phyloP scores from a whole-genome alignment of 2,113 vertebrate species.

The Suricata suricatta region DNA sequence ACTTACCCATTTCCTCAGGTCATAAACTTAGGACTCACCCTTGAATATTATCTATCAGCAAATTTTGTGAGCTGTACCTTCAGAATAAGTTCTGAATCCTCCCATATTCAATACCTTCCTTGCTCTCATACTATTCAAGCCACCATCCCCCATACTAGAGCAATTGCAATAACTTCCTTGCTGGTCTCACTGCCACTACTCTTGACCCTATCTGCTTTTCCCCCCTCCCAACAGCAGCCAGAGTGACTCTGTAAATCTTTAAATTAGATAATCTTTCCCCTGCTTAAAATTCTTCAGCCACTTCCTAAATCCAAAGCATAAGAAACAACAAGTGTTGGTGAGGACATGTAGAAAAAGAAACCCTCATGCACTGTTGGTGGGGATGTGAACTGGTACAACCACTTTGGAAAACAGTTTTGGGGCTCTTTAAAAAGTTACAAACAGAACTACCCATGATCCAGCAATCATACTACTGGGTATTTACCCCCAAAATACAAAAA shows the following conservation, averaged over 20 bases:
- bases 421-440: neutral
- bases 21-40: neutral
- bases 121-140: neutral
- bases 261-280: neutral
- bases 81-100: neutral
- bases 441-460: neutral
- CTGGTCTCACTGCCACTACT: neutral
- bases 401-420: neutral
- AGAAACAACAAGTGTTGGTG: neutral
- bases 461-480: neutral
- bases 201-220: neutral
- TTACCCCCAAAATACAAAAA: neutral
- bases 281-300: neutral
- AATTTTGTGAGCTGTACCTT: neutral
- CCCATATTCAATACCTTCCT: neutral
- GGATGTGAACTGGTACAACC: neutral
- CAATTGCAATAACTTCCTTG: neutral
- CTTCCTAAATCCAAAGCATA: neutral
- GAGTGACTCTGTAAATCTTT: neutral
- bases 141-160: neutral
- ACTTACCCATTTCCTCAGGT: neutral
- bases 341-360: neutral
- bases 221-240: neutral
- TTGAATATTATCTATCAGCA: neutral
- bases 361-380: neutral